Conservation (phyloP, 2,888 invertebrate species). For the Carterocephalus palaemon region DNA sequence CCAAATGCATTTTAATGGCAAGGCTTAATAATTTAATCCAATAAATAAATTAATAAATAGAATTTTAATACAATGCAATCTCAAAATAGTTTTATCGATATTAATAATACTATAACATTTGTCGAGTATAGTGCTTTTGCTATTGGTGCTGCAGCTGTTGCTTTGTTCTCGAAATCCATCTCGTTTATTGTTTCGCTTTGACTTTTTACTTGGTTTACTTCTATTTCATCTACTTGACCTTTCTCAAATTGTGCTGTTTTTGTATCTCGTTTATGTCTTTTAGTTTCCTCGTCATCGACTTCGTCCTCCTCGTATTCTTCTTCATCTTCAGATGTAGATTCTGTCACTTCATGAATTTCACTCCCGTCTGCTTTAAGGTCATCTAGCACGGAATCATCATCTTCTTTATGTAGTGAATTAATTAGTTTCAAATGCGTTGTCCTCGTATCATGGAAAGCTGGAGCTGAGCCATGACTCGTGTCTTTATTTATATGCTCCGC, state of each 20-base stretch:
- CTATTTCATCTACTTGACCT: constrained; percentile 47
- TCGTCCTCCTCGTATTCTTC: constrained; percentile 38
- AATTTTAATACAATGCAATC: constrained; percentile 26
- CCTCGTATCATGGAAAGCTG: constrained; percentile 32
- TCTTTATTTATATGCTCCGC: constrained; percentile 46
- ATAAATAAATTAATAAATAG: constrained; percentile 64
- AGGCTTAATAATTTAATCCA: constrained; percentile 61
- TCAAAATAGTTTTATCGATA: constrained; percentile 50
- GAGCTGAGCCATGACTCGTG: constrained; percentile 27
- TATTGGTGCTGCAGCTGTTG: constrained; percentile 28
- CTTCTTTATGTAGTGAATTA: constrained; percentile 41
- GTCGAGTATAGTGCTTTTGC: constrained; percentile 35
- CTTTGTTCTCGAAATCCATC: constrained; percentile 48
- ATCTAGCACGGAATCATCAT: constrained; percentile 38
- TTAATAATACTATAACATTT: constrained; percentile 45
- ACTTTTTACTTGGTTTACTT: constrained; percentile 33
- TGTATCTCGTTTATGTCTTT: constrained; percentile 50
- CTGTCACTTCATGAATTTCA: constrained; percentile 42
- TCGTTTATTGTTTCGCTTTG: constrained; percentile 48
- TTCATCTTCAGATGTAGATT: constrained; percentile 38
- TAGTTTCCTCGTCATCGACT: constrained; percentile 33
- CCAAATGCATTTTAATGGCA: constrained; percentile 74
- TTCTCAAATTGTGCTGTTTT: constrained; percentile 56
- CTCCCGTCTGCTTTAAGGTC: constrained; percentile 52
- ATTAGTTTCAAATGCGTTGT: constrained; percentile 66